Evolutionary conservation across 2,797 vertebrate genomes (phyloP).

Genomic region (Xenopus petersii): DNA sequence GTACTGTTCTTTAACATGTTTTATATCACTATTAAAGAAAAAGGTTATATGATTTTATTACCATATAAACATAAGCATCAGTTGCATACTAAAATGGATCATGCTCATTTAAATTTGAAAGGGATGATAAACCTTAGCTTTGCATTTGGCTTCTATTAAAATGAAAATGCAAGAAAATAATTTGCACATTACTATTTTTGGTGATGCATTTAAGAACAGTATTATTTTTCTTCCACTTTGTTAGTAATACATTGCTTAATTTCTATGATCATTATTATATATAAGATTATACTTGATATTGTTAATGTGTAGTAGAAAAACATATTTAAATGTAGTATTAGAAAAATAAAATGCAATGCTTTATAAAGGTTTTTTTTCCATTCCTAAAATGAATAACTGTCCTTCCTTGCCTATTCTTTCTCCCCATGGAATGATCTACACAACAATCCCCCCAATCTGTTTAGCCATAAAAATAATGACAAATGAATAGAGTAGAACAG

Average conservation of each 20-base stretch:
- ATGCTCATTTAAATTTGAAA: neutral
- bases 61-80: neutral
- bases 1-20: slow-evolving; percentile 19
- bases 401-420: no score
- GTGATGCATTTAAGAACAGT: no score
- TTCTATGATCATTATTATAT: neutral
- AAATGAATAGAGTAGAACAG: no score
- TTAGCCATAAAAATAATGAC: no score
- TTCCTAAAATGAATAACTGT: no score
- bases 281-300: neutral
- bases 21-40: slow-evolving; percentile 4
- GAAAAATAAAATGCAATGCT: no score
- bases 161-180: neutral
- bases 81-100: neutral
- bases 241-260: neutral
- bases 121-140: neutral
- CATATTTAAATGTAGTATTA: no score
- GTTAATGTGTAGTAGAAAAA: no score
- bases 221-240: neutral
- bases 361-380: no score
- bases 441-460: no score
- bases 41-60: slow-evolving; percentile 16
- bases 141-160: neutral
- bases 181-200: neutral
- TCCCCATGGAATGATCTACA: no score